phyloP scores from a whole-genome alignment of 1,140 invertebrate genomes.

The Polyergus mexicanus region DNA sequence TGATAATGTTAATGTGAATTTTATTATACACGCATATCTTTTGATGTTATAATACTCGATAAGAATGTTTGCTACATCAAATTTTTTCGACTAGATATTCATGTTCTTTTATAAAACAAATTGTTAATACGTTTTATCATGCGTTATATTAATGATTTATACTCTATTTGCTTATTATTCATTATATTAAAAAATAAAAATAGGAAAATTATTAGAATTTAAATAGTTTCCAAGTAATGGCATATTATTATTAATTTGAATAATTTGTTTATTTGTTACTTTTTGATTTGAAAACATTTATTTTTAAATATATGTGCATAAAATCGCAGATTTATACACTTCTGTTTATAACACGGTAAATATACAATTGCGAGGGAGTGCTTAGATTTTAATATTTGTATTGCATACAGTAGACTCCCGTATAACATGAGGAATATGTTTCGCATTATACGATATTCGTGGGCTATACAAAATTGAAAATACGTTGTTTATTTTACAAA shows the following conservation, averaged over 20 bases:
- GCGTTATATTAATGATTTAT: slow-evolving; percentile 10
- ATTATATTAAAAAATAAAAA: slow-evolving; percentile 1
- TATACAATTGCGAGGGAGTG: not conserved
- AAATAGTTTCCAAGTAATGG: not conserved
- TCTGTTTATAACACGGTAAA: not conserved
- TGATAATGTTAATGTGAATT: not conserved
- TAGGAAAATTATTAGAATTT: not conserved
- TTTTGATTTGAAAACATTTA: not conserved
- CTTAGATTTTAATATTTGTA: slow-evolving; percentile 30
- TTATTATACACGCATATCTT: not conserved
- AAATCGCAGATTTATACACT: slow-evolving; percentile 7
- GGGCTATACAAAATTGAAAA: no score
- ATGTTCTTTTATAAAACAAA: not conserved
- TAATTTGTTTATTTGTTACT: slow-evolving; percentile 52
- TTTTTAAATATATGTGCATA: slow-evolving; percentile 31
- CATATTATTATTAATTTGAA: not conserved
- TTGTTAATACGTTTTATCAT: not conserved
- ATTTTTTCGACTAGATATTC: not conserved
- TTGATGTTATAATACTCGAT: not conserved
- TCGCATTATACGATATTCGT: no score
- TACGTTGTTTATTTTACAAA: no score
- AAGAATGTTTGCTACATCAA: no score
- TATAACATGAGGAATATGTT: no score
- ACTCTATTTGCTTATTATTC: not conserved
- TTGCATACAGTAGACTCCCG: not conserved